A percentile compares a stretch with the other conserved stretches of the same genome.
Conservation (phyloP, 1,140 invertebrate genomes). For the roundworm (Caenorhabditis elegans) region WBcel235 BX284604.4:5974001-5974500, state of each 20-base stretch:
- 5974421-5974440: conserved; percentile 30
- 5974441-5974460: not conserved
- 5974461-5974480: not conserved
- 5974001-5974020: not conserved
- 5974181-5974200: not conserved
- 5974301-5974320: conserved; percentile 28
- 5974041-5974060: not conserved
- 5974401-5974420: conserved; percentile 32
- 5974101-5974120: not conserved
- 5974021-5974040: not conserved
- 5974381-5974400: not conserved
- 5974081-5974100: not conserved
- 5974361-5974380: not conserved
- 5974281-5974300: not conserved
- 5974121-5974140: not conserved
- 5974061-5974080: not conserved
- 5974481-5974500: not conserved
- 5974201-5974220: conserved; percentile 24
- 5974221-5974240: not conserved
- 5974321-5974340: conserved; percentile 23
- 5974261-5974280: not conserved
- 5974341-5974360: not conserved
- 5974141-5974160: not conserved
- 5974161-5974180: not conserved
- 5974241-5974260: not conserved